These are phyloP conservation scores for Rhegmatorhina hoffmannsi DNA, from an alignment of 2,113 vertebrate genomes.

Conservation along the genomic window DNA sequence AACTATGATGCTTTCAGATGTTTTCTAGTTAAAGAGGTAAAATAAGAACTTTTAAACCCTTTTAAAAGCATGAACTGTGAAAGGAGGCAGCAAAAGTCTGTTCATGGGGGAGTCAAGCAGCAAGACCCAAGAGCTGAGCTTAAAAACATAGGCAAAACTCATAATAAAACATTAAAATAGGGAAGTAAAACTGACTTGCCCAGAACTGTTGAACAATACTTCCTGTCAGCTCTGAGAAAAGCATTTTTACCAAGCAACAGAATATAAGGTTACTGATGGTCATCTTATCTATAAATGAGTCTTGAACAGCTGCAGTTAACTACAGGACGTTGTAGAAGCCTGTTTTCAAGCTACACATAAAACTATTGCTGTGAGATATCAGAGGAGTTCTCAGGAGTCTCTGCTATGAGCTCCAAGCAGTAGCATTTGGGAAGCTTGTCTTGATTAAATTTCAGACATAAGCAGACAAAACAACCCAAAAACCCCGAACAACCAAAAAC, in stretches of 20 bases:
- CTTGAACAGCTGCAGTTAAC: background rate
- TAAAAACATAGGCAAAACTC: background rate
- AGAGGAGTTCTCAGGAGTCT: background rate
- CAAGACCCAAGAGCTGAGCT: background rate
- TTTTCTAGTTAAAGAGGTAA: background rate
- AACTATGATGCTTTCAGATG: background rate
- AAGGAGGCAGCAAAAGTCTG: background rate
- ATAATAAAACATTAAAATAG: background rate
- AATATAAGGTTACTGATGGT: background rate
- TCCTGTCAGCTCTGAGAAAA: constrained; percentile 27
- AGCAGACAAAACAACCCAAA: background rate
- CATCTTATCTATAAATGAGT: background rate
- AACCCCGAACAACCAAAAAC: background rate
- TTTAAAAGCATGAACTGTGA: background rate
- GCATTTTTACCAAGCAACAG: background rate
- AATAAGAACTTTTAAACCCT: background rate
- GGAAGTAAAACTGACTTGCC: constrained; percentile 33
- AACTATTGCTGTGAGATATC: background rate
- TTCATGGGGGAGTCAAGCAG: background rate
- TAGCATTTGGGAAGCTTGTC: background rate
- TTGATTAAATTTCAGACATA: constrained; percentile 37
- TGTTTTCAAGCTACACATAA: background rate
- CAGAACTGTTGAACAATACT: background rate
- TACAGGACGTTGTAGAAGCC: background rate
- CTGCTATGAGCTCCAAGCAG: background rate